Evolutionary conservation across 2,888 invertebrate species (phyloP), one percentile per base, ranked within the genome.

Genomic region (Amaurobius ferox): DNA sequence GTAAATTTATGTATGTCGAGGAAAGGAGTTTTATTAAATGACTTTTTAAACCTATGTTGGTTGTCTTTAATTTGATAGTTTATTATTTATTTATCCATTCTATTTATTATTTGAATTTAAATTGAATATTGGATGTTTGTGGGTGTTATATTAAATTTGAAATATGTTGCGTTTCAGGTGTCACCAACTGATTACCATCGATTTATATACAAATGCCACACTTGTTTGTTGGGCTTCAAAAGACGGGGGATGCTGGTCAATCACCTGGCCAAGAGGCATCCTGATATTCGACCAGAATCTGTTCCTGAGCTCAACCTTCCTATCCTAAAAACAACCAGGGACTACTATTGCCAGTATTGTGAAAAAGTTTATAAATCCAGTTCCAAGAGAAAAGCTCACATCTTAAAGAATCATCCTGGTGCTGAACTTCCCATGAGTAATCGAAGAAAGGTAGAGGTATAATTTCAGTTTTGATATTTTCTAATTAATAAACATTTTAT

Each of bases 341-440:
- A 95, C 90, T 97, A 95, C 91, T 96, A 94, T 90, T 97, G 97
- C 91, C 95, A 94, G 89, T 95, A 95, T 89, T 97, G 97, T 91
- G 95, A 95, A 86, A 95, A 95, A 92, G 93, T 95, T 62, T 97
- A 97, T 91, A 95, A 95, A 91, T 95, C 96, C 87, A 95, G 95
- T 90, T 95, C 95, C 74, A 97, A 97, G 90, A 93, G 96, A 29
- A 96, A 96, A 91, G 93, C 94, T 0, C 97, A 97, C 91, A 95
- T 96, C 88, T 91, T 94, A 88, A 95, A 95, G 90, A 95, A 95
- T 91, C 97, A 97, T 92, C 96, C 97, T 0, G 96, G 96, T 39
- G 93, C 94, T 64, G 93, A 94, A 86, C 91, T 94, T 62, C 94
- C 94, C 0, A 90, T 91, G 89, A 91, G 91, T 88, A 88, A 89